Percentiles rank a stretch among this genome's conserved stretches.
Conservation (phyloP, 2,797 vertebrate species). For the Scomberomorus guttatus region DNA sequence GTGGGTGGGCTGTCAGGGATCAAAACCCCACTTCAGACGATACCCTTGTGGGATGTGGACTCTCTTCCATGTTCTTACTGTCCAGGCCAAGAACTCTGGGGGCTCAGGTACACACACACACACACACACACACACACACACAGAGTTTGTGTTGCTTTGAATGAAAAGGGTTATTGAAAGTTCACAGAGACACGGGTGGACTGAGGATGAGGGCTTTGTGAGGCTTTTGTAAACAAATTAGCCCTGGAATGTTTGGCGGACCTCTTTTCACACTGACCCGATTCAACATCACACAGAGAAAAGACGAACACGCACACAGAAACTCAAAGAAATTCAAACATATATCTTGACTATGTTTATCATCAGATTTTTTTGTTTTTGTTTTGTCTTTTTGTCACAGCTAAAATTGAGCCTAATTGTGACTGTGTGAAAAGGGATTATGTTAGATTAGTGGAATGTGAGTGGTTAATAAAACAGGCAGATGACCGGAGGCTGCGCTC, state of each 20-base stretch:
- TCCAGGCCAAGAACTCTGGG: constrained; percentile 79
- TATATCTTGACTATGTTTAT: neutral
- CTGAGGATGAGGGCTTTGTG: constrained; percentile 37
- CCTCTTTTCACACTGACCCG: constrained; percentile 21
- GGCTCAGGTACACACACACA: constrained; percentile 68
- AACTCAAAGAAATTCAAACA: constrained; percentile 1
- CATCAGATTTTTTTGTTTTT: constrained; percentile 21
- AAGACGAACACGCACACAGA: neutral
- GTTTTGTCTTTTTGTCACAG: constrained; percentile 46
- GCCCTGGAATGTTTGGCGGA: constrained; percentile 53
- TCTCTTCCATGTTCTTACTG: constrained; percentile 92
- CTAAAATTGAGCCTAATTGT: constrained; percentile 80
- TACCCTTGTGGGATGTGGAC: constrained; percentile 95
- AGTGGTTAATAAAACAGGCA: constrained; percentile 86
- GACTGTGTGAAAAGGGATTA: constrained; percentile 82
- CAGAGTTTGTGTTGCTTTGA: constrained; percentile 25
- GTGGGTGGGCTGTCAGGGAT: constrained; percentile 95
- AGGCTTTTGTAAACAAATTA: constrained; percentile 66
- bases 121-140: constrained; percentile 41
- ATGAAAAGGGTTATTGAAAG: constrained; percentile 35
- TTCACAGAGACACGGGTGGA: constrained; percentile 4
- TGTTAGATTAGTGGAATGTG: constrained; percentile 84
- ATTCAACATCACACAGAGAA: constrained; percentile 25
- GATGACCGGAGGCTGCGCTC: constrained; percentile 76
- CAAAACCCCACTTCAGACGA: constrained; percentile 87